Base-by-base conservation (phyloP, 2,888 invertebrate genomes). In the Lycia hirtaria region DNA sequence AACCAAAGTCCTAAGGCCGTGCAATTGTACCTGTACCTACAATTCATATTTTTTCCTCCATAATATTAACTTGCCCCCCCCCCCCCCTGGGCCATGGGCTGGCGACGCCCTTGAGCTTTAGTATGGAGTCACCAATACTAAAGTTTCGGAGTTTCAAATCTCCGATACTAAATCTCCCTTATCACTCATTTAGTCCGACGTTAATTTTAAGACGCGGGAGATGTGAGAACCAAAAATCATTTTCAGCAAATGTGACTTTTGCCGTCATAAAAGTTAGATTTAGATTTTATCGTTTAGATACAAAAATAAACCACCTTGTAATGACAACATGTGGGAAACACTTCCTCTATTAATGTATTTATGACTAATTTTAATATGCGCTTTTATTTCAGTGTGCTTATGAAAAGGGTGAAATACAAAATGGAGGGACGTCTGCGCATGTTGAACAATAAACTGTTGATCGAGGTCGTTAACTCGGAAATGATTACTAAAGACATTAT, bases 361-460 rank as follows among this genome's bases (percentile, higher is more conserved):
- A 45, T 45, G 17, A 45, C 32, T 14, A 22, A 30, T 30, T 45
- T 45, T 30, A 30, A 30, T 44, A 54, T 33, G 32, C 32, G 22
- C 28, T 22, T 20, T 15, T 52, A 26, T 72, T 70, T 17, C 73
- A 89, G 90, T 58, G 64, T 90, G 47, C 70, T 86, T 1, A 58
- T 90, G 14, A 81, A 76, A 66, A 65, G 83, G 32, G 88, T 83
- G 1, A 35, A 62, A 24, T 89, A 83, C 64, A 72, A 64, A 14
- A 66, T 87, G 62, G 81, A 87, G 59, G 89, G 84, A 6, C 78
- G 85, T 1, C 79, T 86, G 37, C 76, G 87, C 9, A 52, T 88
- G 45, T 58, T 83, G 30, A 67, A 75, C n/a, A 69, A 81, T 33
- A 74, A 72, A 47, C 72, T 86, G 0, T 68, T 70, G 0, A 69